Conservation (phyloP, 1,140 invertebrate genomes). For the Homarus americanus region DNA sequence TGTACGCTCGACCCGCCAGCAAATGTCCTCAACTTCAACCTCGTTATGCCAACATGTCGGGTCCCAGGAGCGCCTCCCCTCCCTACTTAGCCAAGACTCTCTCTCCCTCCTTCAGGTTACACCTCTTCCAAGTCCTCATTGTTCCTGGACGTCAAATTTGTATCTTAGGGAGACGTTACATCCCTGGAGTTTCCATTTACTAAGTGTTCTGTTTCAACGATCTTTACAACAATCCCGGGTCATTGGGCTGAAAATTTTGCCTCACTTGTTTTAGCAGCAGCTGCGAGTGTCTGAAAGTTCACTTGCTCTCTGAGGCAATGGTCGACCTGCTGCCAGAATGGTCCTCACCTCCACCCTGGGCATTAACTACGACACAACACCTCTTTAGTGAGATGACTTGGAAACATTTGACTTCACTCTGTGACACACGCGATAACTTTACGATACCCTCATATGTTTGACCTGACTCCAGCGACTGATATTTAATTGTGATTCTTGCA, state of each 20-base stretch:
- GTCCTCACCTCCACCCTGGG: not conserved
- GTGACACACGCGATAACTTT: too few species aligned
- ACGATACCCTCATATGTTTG: too few species aligned
- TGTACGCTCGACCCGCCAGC: not conserved
- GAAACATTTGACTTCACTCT: too few species aligned
- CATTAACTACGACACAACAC: not conserved
- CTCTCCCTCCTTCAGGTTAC: not conserved
- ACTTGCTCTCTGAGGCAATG: not conserved
- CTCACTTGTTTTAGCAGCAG: not conserved
- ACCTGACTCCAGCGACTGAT: too few species aligned
- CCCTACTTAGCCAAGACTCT: not conserved
- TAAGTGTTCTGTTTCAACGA: not conserved
- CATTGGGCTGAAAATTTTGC: not conserved
- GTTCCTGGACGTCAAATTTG: not conserved
- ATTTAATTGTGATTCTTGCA: too few species aligned
- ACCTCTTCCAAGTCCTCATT: not conserved
- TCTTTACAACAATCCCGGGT: not conserved
- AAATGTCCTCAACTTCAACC: not conserved
- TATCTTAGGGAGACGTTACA: not conserved
- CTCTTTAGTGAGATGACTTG: not conserved
- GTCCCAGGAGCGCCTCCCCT: not conserved
- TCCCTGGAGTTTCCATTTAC: not conserved
- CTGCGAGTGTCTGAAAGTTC: not conserved
- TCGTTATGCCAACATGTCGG: not conserved
- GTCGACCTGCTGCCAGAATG: not conserved